Conservation (phyloP, 2,797 vertebrate genomes). For the Brachyrhaphis roseni region DNA sequence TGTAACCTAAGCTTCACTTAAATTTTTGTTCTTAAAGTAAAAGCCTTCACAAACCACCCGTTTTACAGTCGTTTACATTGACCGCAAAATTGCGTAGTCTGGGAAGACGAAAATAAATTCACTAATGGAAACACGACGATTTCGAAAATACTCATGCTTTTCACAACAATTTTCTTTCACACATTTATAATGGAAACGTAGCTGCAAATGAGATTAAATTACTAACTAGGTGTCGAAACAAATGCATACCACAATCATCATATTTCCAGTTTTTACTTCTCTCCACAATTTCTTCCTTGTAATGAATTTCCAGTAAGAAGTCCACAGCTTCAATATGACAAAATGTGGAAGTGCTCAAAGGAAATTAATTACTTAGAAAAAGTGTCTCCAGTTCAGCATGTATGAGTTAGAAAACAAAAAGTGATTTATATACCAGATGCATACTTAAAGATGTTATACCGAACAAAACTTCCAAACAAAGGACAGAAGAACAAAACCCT, state of each 20-base stretch:
- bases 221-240: neutral
- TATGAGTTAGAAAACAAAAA: neutral
- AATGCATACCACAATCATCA: neutral
- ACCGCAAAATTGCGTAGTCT: too few relatives aligned
- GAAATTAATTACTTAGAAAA: neutral
- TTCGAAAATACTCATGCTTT: too few relatives aligned
- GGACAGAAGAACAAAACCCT: conserved; percentile 5
- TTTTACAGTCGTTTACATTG: too few relatives aligned
- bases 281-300: neutral
- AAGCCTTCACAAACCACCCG: neutral
- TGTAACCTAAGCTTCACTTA: neutral
- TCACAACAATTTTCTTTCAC: too few relatives aligned
- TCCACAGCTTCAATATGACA: too few relatives aligned
- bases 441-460: neutral
- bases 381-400: neutral
- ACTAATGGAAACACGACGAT: too few relatives aligned
- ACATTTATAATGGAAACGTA: too few relatives aligned
- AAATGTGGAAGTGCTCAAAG: neutral
- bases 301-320: neutral
- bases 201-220: neutral
- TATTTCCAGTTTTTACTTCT: neutral
- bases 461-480: conserved; percentile 6
- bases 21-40: neutral
- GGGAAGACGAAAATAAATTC: too few relatives aligned
- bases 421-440: neutral